Conservation (phyloP, 2,113 vertebrate genomes). For the Sphyrna mokarran region DNA sequence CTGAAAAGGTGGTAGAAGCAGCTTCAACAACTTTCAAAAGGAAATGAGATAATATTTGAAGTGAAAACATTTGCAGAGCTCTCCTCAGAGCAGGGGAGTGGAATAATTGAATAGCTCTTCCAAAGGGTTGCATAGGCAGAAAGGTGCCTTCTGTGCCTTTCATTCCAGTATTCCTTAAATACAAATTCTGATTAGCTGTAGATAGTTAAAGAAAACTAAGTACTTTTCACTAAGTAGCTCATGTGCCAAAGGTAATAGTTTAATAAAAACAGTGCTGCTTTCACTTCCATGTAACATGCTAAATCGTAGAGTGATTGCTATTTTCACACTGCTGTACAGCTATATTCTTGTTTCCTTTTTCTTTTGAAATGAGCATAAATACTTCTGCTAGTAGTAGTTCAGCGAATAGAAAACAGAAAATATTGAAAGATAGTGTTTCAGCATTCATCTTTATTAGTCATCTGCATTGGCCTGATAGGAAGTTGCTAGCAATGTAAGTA, state of each 20-base stretch:
- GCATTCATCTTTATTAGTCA: neutral
- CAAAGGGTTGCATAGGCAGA: too few relatives aligned
- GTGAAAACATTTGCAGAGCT: neutral
- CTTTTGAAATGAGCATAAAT: neutral
- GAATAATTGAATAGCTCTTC: neutral
- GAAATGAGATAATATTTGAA: neutral
- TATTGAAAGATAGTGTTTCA: neutral
- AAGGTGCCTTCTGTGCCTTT: neutral
- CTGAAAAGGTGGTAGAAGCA: neutral
- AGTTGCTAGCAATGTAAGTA: neutral
- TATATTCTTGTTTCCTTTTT: neutral
- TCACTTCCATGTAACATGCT: neutral
- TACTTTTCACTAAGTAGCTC: neutral
- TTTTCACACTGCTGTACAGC: neutral
- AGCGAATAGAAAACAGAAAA: neutral
- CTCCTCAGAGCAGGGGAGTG: neutral
- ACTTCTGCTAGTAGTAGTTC: neutral
- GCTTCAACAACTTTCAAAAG: neutral
- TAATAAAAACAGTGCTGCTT: neutral
- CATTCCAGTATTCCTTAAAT: neutral
- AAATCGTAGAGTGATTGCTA: neutral
- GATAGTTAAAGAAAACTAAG: neutral
- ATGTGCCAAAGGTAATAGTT: neutral
- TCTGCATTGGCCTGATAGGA: neutral
- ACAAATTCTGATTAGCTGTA: neutral